Evolutionary conservation across 2,797 vertebrate species (phyloP), one percentile per base, ranked within the genome.

Genomic region (Odontamblyopus rebecca): DNA sequence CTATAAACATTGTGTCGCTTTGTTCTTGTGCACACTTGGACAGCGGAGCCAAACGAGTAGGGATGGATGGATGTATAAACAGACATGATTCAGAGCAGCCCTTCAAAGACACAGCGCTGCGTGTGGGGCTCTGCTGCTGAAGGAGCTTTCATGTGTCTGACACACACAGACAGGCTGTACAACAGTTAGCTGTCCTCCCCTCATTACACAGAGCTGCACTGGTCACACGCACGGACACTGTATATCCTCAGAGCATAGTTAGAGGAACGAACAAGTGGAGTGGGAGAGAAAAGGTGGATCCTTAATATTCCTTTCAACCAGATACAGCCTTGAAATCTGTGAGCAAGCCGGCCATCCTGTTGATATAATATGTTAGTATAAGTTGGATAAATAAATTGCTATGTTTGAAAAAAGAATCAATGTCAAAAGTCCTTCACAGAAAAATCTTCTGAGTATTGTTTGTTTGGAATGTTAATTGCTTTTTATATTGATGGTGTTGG

Each of bases 21-120:
- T 87, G 86, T 67, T 83, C 82, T 71, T 78, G 78, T 65, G 71
- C 88, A 81, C 84, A 78, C 81, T 80, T 70, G 81, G 59, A 30
- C 75, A 81, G 73, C 70, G 76, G 85, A 79, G 86, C 66, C 65
- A 72, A 86, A 85, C 71, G 77, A 80, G 81, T 73, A 27, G 15
- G 73, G 77, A 85, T 80, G 82, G 85, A 89, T 78, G 81, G 84
- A 88, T 78, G 73, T 79, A 76, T 88, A 88, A 89, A 90, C 85
- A 88, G 67, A 67, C 71, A 29, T 89, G 88, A 89, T 87, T 91
- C 86, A 88, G 68, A 79, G 73, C 87, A 87, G 83, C 74, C 80
- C 71, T 78, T 74, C 81, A 69, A 61, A 82, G 70, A 64, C 71
- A 13, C 44, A 48, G 26, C 1, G n/a, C 62, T 51, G 69, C 50